These are phyloP conservation scores for Ictidomys tridecemlineatus DNA, from an alignment of 2,113 vertebrate species.

Conservation along the genomic window DNA sequence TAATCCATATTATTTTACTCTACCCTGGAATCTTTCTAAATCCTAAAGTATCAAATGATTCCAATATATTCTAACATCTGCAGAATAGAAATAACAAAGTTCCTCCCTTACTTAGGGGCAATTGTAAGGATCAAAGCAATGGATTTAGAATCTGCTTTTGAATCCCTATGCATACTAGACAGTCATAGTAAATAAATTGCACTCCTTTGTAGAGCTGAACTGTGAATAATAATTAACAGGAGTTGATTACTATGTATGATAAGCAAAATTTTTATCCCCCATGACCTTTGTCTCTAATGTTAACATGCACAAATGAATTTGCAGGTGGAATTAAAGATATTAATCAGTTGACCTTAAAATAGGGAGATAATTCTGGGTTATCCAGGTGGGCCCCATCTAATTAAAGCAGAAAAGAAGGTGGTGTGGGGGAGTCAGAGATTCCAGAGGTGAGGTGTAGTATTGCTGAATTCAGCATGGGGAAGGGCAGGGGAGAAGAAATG, in stretches of 20 bases:
- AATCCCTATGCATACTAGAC: background rate
- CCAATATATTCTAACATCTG: background rate
- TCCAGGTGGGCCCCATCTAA: background rate
- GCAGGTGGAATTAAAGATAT: background rate
- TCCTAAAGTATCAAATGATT: background rate
- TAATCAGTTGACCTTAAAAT: background rate
- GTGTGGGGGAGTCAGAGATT: background rate
- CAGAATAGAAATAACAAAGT: background rate
- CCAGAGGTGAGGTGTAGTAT: background rate
- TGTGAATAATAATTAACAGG: background rate
- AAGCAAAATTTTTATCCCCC: background rate
- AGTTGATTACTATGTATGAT: background rate
- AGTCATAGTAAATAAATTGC: background rate
- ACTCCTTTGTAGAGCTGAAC: background rate
- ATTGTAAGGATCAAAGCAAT: background rate
- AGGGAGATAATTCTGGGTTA: background rate
- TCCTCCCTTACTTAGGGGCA: background rate
- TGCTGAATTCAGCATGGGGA: background rate
- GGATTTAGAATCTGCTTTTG: background rate
- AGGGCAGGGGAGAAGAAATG: background rate
- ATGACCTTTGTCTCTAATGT: background rate
- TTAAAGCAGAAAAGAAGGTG: background rate
- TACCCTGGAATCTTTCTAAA: background rate
- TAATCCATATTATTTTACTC: background rate
- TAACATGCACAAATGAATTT: constrained; percentile 31